Evolutionary conservation across 1,140 invertebrate species (phyloP), one percentile per base, ranked within the genome.

Genomic region (Xylocopa sonorina): DNA sequence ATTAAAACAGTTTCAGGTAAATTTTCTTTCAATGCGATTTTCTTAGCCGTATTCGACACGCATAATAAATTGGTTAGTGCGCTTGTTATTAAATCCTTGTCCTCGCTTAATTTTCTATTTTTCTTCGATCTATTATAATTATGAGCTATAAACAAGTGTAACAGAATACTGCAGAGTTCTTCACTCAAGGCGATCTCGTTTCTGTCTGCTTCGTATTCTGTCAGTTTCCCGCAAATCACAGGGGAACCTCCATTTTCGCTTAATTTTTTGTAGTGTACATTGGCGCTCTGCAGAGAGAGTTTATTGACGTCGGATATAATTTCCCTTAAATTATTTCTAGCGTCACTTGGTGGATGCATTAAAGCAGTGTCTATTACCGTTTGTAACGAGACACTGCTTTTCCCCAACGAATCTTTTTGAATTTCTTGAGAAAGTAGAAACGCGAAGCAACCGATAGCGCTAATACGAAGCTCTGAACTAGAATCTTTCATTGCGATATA

Each of bases 51-150:
- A 6, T 73, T 80, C 0, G 94, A 94, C 9, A 93, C 83, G 27
- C 90, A 90, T 1, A 95, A 79, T 38, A 94, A 76, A 86, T 93
- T 92, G 0, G 93, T 88, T 24, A 94, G 81, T 0, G 94, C 90
- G 16, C 88, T 83, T 16, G 91, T 83, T 27, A 94, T 89, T 2
- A 92, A 71, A 58, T 89, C 87, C 78, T 93, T 94, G 43, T 91
- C 92, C 38, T 88, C 89, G 10, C 67, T 82, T 29, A 85, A 84
- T 48, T 88, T 87, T 21, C 43, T 66, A 66, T 87, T 88, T n/a
- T 88, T 90, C 75, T 87, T 91, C 0, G 85, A 83, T 51, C 83
- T 88, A 27, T 92, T 87, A 7, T 94, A 89, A 81, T 87, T 92
- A 43, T 91, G 87, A 24, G 92, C 90, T n/a, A 94, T 91, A 50